Percentiles rank a stretch among this genome's conserved stretches.
Conservation (phyloP, 2,888 invertebrate genomes). For the Portevinia maculata region DNA sequence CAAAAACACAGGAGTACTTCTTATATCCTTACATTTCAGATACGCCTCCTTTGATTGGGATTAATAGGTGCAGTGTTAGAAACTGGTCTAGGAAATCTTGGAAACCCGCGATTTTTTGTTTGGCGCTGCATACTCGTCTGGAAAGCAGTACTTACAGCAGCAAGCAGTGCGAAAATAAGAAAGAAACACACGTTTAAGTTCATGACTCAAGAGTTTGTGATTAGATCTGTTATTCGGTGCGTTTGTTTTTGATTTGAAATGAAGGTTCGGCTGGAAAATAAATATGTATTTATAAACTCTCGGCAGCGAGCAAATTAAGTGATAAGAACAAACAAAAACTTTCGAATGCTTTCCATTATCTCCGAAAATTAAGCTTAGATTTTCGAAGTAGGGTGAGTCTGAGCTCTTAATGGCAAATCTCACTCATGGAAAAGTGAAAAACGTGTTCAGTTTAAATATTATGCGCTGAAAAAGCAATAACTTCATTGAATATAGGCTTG, state of each 20-base stretch:
- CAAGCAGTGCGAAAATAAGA: neutral
- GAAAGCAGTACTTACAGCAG: neutral
- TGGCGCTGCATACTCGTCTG: neutral
- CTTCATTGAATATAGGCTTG: no score
- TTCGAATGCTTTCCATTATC: neutral
- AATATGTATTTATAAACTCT: neutral
- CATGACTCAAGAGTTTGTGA: neutral
- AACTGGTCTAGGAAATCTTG: conserved; percentile 4
- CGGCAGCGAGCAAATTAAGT: neutral
- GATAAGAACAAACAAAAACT: neutral
- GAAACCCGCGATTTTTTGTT: neutral
- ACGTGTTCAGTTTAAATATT: no score
- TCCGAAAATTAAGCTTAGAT: no score
- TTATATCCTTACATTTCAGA: neutral
- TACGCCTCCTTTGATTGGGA: neutral
- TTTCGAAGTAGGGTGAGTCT: no score
- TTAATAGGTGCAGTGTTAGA: neutral
- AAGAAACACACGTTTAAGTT: neutral
- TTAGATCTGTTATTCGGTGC: neutral
- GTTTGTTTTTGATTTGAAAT: neutral
- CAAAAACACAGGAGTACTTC: neutral
- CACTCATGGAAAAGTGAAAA: no score
- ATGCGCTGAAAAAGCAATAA: no score
- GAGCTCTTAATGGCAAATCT: no score
- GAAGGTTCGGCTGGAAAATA: neutral